Conservation (phyloP, 2,113 vertebrate genomes). For the Erinaceus europaeus region DNA sequence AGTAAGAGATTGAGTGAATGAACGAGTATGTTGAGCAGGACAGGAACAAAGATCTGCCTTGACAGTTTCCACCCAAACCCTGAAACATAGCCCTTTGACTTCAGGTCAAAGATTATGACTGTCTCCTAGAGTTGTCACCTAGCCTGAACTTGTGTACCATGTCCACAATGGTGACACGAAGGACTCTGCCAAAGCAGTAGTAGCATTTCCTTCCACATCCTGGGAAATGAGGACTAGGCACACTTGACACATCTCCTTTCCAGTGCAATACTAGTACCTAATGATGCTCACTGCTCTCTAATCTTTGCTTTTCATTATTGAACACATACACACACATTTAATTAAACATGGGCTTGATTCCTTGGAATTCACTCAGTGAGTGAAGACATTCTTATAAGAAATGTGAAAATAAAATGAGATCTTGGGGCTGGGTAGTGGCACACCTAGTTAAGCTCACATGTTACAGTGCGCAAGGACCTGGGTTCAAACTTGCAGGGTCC, state of each 20-base stretch:
- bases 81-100: background rate
- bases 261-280: background rate
- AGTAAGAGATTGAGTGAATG: background rate
- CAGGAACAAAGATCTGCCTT: background rate
- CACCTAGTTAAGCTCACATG: no score
- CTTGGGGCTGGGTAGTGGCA: no score
- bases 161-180: background rate
- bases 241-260: background rate
- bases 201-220: background rate
- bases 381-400: background rate
- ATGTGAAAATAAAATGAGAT: background rate
- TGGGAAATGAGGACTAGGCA: background rate
- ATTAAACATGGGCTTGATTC: no score
- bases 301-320: background rate
- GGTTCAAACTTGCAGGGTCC: no score
- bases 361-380: no score
- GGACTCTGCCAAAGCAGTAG: background rate
- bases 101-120: no score
- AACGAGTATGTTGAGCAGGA: background rate
- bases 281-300: background rate
- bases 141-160: background rate
- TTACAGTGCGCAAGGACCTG: no score
- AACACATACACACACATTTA: no score
- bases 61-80: background rate
- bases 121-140: no score